Evolutionary conservation across 1,140 invertebrate species (phyloP).

Genomic region (Scaptomyza hsui): DNA sequence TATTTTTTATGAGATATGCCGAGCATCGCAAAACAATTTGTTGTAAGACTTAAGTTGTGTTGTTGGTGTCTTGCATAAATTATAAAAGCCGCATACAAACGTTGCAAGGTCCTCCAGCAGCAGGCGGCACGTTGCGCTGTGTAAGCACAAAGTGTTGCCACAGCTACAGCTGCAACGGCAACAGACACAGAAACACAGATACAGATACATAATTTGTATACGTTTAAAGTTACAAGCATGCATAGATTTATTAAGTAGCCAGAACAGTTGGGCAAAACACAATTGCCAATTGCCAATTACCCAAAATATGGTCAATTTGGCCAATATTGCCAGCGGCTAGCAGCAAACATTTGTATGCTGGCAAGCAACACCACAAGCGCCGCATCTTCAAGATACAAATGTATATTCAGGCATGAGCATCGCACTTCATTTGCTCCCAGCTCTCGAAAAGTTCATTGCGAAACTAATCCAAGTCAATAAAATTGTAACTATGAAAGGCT

Average conservation of each 20-base stretch:
- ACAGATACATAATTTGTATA: conserved; percentile 27
- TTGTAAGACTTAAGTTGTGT: conserved; percentile 72
- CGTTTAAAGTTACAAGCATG: conserved; percentile 5
- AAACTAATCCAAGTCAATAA: conserved; percentile 76
- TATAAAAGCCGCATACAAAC: conserved; percentile 66
- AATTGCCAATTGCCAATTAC: conserved; percentile 55
- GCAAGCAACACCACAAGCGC: background rate
- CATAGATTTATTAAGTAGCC: conserved; percentile 66
- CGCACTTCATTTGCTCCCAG: conserved; percentile 1
- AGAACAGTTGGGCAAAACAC: conserved; percentile 45
- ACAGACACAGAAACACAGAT: conserved; percentile 1
- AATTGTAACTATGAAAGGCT: conserved; percentile 67
- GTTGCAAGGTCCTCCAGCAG: conserved; percentile 7
- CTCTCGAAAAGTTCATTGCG: background rate
- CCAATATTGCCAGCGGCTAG: conserved; percentile 9
- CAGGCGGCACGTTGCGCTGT: conserved; percentile 16
- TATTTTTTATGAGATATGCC: conserved; percentile 58
- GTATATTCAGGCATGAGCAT: conserved; percentile 10
- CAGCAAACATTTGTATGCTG: too few species aligned
- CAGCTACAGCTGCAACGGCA: conserved; percentile 12
- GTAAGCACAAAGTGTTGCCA: conserved; percentile 47
- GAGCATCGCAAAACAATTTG: conserved; percentile 78
- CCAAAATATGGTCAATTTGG: conserved; percentile 37
- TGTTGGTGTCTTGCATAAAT: conserved; percentile 77
- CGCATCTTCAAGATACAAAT: conserved; percentile 34